These are phyloP conservation scores for Hydropsyche betteni DNA, from an alignment of 2,888 invertebrate species.

Conservation along the genomic window DNA sequence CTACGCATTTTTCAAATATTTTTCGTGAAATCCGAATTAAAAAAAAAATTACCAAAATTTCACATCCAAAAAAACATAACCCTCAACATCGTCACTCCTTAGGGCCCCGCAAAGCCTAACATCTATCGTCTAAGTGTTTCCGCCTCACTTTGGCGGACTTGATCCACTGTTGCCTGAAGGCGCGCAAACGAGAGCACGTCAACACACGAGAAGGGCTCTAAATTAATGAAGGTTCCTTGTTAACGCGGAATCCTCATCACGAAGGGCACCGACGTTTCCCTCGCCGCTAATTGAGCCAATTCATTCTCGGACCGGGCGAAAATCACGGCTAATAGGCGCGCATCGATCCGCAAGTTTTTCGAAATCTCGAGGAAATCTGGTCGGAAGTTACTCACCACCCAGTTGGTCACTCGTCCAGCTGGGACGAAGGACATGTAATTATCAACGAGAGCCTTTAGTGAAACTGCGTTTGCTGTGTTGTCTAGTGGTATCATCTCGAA, in stretches of 20 bases:
- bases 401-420: constrained; percentile 33
- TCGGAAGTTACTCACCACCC: constrained; percentile 54
- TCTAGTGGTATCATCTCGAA: constrained; percentile 63
- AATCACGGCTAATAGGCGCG: constrained; percentile 8
- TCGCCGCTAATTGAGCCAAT: constrained; percentile 28
- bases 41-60: too few species aligned
- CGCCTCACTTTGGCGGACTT: too few species aligned
- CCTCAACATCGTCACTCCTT: too few species aligned
- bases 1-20: too few species aligned
- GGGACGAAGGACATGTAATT: constrained; percentile 53
- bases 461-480: constrained; percentile 54
- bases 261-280: not conserved
- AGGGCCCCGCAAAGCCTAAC: too few species aligned
- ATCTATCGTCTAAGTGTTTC: too few species aligned
- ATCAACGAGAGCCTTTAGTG: constrained; percentile 57
- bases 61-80: too few species aligned
- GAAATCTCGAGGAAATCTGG: too few species aligned
- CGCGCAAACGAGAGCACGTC: too few species aligned
- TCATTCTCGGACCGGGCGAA: not conserved
- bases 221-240: constrained; percentile 31
- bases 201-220: constrained; percentile 15
- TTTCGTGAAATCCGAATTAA: too few species aligned
- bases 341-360: constrained; percentile 13
- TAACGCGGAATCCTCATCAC: constrained; percentile 24
- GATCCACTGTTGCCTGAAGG: too few species aligned